These are phyloP conservation scores for Tamias sibiricus DNA, from an alignment of 2,113 vertebrate genomes.

Conservation along the genomic window DNA sequence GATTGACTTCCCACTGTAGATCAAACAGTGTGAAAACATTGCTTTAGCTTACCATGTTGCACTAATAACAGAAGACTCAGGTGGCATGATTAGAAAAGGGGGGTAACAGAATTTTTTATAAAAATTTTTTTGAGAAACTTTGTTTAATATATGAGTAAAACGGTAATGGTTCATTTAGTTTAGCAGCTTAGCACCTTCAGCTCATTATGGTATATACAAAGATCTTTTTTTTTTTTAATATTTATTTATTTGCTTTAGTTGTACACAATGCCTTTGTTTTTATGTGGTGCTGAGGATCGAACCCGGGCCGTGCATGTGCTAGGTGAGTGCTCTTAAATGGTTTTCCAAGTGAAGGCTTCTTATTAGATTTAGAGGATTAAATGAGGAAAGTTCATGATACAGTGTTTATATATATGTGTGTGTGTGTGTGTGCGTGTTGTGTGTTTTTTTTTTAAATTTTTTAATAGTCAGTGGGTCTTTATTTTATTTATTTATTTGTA, in stretches of 20 bases:
- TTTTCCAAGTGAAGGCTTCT: neutral
- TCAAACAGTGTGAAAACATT: neutral
- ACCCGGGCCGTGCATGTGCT: no score
- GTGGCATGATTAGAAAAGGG: neutral
- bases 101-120: neutral
- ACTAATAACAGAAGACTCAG: neutral
- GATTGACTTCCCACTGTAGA: neutral
- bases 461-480: no score
- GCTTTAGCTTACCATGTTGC: neutral
- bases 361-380: neutral
- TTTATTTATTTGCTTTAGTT: no score
- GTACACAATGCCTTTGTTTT: no score
- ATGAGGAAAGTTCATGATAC: neutral
- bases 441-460: no score
- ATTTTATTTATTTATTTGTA: no score
- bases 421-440: no score
- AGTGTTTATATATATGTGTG: no score
- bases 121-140: neutral
- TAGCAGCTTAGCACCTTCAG: neutral
- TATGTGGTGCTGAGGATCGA: no score
- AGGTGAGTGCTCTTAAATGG: neutral
- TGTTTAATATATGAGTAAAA: neutral
- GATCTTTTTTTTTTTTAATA: no score
- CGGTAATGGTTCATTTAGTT: neutral
- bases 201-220: neutral